Evolutionary conservation across 2,113 vertebrate species (phyloP).

Genomic region (Arizona elegans): DNA sequence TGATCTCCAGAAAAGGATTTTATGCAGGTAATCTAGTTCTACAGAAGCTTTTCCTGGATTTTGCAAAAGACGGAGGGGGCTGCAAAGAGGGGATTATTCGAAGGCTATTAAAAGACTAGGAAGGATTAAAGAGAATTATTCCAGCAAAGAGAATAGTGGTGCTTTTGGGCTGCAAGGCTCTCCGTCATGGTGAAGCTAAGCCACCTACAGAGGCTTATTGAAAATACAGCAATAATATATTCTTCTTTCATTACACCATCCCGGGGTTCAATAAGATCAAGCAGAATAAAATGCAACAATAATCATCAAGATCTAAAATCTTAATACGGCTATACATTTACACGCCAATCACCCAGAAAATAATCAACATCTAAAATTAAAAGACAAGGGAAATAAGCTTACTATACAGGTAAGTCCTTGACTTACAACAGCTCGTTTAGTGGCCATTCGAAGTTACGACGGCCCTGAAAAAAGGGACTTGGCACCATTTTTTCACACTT

Average conservation of each 20-base stretch:
- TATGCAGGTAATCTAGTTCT: neutral
- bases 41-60: neutral
- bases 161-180: neutral
- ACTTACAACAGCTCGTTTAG: neutral
- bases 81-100: neutral
- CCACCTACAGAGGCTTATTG: neutral
- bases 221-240: neutral
- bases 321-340: neutral
- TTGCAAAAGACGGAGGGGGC: neutral
- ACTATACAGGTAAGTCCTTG: neutral
- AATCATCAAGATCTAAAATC: neutral
- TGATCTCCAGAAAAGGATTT: neutral
- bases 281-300: neutral
- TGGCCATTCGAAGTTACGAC: no score
- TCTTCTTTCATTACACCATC: neutral
- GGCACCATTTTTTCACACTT: no score
- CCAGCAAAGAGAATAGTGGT: neutral
- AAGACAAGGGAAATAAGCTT: neutral
- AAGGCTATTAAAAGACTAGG: neutral
- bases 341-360: neutral
- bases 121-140: neutral
- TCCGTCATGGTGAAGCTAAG: neutral
- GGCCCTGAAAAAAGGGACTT: no score
- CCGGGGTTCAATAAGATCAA: neutral
- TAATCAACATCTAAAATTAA: neutral